Conservation (phyloP, 2,113 vertebrate genomes). For the Podarcis raffonei region DNA sequence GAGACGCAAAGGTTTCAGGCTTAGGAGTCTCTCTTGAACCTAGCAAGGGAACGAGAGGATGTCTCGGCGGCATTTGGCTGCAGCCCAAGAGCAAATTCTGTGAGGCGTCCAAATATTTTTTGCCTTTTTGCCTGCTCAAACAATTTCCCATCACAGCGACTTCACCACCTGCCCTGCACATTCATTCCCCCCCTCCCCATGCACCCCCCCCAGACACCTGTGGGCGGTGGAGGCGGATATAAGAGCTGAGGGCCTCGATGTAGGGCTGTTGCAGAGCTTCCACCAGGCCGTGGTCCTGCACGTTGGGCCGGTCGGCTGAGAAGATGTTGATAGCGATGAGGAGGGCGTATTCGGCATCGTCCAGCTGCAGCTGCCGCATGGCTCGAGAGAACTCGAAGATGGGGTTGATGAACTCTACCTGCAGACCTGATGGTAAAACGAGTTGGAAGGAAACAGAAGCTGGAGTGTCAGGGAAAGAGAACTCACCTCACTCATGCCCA, state of each 20-base stretch:
- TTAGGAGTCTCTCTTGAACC: neutral
- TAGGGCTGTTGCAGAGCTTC: constrained; percentile 76
- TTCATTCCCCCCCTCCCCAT: fast-evolving
- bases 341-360: constrained; percentile 74
- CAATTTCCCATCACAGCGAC: neutral
- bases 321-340: constrained; percentile 80
- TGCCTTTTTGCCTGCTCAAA: neutral
- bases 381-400: constrained; percentile 78
- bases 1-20: neutral
- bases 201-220: constrained; percentile 57
- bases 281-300: constrained; percentile 72
- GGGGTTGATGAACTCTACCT: constrained; percentile 80
- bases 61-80: too few species aligned
- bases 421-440: constrained; percentile 59
- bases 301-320: constrained; percentile 74
- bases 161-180: neutral
- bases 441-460: neutral
- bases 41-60: too few species aligned
- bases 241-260: constrained; percentile 74
- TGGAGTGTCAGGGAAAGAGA: neutral
- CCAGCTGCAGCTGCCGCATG: constrained; percentile 74
- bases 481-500: too few species aligned
- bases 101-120: neutral
- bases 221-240: constrained; percentile 74
- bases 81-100: neutral